Base-by-base conservation (phyloP, 2,888 invertebrate species). In the Acrobasis repandana region DNA sequence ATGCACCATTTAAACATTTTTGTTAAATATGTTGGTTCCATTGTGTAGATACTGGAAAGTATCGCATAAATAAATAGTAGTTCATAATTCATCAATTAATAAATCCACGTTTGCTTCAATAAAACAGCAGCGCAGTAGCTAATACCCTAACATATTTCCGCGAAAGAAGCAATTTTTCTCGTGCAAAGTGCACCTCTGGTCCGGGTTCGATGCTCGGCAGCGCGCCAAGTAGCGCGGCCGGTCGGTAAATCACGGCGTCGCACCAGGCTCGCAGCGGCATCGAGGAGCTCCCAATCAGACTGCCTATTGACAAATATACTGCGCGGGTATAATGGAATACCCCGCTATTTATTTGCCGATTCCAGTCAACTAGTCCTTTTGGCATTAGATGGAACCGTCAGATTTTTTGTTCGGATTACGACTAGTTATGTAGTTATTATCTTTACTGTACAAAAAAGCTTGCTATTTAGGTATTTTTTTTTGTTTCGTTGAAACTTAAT, bases 291-390 rank as follows among this genome's bases (percentile, higher is more conserved):
- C 84, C 88, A 89, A 89, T 89, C 90, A 89, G 82, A 79, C 84
- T 81, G 80, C 76, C 85, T 87, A 90, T 90, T 89, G 90, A 89
- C 90, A 90, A 90, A 89, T 89, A 88, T 88, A 89, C 85, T 83
- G 82, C 80, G 77, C 73, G 75, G 71, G 77, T 76, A 85, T 87
- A 90, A 88, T 90, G 86, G 85, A 86, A 81, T 84, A 82, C 72
- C 75, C 77, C 72, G 77, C 77, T 75, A 84, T 86, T 85, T 86
- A 86, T 86, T 73, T 79, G 67, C 70, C 71, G 49, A 49, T 49
- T 38, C 34, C 16, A 36, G 65, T 69, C 70, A n/a, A 38, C 58
- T 58, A 18, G 34, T 50, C 58, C 36, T 58, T 58, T 58, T 50
- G 14, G 52, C 16, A 20, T 52, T 38, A 54, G 54, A 18, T 14